Evolutionary conservation across 2,113 vertebrate species (phyloP).

Genomic region (Athene cunicularia): DNA sequence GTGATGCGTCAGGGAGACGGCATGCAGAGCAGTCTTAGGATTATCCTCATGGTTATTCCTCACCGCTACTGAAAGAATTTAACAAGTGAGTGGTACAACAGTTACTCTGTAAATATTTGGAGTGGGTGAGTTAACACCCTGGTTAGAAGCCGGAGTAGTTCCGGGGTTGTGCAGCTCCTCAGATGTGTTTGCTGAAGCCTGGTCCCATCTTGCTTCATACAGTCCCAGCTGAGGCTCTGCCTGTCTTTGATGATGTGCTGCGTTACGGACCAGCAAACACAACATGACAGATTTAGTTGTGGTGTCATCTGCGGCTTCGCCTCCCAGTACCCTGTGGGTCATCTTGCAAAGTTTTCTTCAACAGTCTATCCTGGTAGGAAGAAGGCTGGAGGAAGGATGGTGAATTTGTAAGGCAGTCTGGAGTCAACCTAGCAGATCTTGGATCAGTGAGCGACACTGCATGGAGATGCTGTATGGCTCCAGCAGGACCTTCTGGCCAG

Average conservation of each 20-base stretch:
- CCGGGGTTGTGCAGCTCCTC: neutral
- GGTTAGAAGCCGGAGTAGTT: neutral
- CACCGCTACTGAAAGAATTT: neutral
- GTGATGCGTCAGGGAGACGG: neutral
- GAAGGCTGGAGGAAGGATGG: neutral
- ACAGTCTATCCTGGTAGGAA: neutral
- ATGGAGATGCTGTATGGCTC: neutral
- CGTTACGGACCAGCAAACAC: neutral
- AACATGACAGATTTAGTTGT: neutral
- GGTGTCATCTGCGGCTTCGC: neutral
- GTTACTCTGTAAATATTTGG: constrained; percentile 2
- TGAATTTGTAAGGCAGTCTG: neutral
- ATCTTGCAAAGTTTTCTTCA: neutral
- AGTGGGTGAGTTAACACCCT: neutral
- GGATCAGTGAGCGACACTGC: neutral
- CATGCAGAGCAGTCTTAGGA: neutral
- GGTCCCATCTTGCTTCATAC: neutral
- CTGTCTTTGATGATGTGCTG: neutral
- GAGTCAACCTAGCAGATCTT: neutral
- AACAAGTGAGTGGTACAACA: neutral
- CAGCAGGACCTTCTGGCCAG: neutral
- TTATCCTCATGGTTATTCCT: neutral
- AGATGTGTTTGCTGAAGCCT: neutral
- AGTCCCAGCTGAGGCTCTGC: neutral
- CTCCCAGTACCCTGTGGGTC: neutral